Percentiles rank a stretch among this genome's conserved stretches.
These are phyloP conservation scores for Temnothorax longispinosus DNA, from an alignment of 1,140 invertebrate species.

Conservation along the genomic window DNA sequence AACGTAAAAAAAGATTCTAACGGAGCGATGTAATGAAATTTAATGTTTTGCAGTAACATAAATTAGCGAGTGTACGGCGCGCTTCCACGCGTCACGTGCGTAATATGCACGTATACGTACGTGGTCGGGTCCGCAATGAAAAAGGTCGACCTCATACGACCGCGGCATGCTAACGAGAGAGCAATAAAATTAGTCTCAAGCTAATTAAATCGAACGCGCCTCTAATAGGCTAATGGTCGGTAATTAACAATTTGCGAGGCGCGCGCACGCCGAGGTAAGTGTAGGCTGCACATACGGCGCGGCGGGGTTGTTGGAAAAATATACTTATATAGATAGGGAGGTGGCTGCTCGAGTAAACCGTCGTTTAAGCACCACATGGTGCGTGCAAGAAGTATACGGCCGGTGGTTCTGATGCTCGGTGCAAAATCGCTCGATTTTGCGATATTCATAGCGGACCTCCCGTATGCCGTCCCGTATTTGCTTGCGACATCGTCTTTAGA, in stretches of 20 bases:
- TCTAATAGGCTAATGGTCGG: constrained; percentile 49
- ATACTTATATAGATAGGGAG: constrained; percentile 16
- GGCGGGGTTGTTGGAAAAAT: constrained; percentile 31
- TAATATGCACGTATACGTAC: constrained; percentile 60
- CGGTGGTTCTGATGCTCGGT: background rate
- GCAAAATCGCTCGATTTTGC: constrained; percentile 18
- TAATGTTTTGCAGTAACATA: constrained; percentile 48
- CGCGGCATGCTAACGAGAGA: constrained; percentile 53
- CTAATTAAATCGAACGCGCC: constrained; percentile 65
- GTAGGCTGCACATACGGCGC: background rate
- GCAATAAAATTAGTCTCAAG: constrained; percentile 62
- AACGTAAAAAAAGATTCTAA: constrained; percentile 14
- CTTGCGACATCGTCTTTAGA: background rate
- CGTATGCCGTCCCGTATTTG: background rate
- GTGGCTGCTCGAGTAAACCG: background rate
- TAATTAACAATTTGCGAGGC: constrained; percentile 55
- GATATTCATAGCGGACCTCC: constrained; percentile 8
- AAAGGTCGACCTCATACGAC: constrained; percentile 15
- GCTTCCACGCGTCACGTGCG: constrained; percentile 53
- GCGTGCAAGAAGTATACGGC: constrained; percentile 31
- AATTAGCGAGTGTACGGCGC: constrained; percentile 36
- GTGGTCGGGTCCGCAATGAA: constrained; percentile 25
- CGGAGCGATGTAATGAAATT: constrained; percentile 11
- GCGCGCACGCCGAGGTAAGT: background rate
- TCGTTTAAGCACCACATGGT: constrained; percentile 34